Base-by-base conservation (phyloP, 1,140 invertebrate species). In the Platyura marginata region DNA sequence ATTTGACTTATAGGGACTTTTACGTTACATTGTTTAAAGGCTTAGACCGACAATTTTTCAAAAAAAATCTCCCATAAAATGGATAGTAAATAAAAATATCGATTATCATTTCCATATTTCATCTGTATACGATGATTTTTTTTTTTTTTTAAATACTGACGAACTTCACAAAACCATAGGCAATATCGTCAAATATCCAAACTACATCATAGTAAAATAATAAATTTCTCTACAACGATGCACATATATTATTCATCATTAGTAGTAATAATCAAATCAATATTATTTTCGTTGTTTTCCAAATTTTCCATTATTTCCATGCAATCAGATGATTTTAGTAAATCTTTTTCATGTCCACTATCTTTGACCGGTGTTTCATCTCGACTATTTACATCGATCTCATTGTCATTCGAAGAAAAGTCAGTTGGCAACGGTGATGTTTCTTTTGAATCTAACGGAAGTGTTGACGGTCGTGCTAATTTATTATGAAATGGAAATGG, bases 401-500 rank as follows among this genome's bases (percentile, higher is more conserved):
- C 25, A 29, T 29, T 29, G 6, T 6, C 25, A 6, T 8, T 13
- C n/a, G n/a, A n/a, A n/a, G n/a, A n/a, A n/a, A 15, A 34, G 11
- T 38, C 36, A 18, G 36, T 18, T 18, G 11, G 36, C 36, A 29
- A 29, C 25, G 25, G 25, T 13, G 25, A 29, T 13, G 35, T 29
- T 25, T 39, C 35, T 15, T 13, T 52, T 3, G 51, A 41, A 9
- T 56, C 55, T 22, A 61, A 43, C 8, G 55, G 53, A 49, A 61
- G 29, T 2, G 59, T 56, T 0, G 59, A 61, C 16, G 59, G 59
- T 10, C 59, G 49, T 8, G 50, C 41, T 9, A 39, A 38, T 38
- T 38, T 38, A 20, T 57, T 58, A 5, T 46, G 53, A 39, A 61
- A 61, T 0, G 58, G 57, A 39, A 61, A 61, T 42, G 53, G 54